A percentile compares a stretch with the other conserved stretches of the same genome.
Conservation (phyloP, 2,888 invertebrate species). For the Limenitis camilla region DNA sequence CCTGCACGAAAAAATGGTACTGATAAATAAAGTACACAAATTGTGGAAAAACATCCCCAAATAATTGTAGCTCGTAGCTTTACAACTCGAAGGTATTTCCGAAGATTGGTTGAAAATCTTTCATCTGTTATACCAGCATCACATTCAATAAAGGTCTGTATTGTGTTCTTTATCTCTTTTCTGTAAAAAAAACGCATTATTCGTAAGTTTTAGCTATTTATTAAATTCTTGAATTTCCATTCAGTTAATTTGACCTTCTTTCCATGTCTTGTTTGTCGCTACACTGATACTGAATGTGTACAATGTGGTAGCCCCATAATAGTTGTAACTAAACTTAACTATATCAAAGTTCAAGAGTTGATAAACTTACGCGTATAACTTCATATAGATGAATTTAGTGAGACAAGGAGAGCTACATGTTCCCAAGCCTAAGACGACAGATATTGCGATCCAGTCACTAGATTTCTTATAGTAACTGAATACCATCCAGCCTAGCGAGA, state of each 20-base stretch:
- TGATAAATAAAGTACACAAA: background rate
- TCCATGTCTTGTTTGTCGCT: no score
- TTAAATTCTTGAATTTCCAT: no score
- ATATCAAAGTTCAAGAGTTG: no score
- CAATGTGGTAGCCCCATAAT: no score
- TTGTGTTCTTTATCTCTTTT: slow-evolving; percentile 31
- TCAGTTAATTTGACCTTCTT: no score
- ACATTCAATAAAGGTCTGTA: slow-evolving; percentile 31
- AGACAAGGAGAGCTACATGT: no score
- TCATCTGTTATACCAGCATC: slow-evolving; percentile 28
- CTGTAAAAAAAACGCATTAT: slow-evolving; percentile 25
- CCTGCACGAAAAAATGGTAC: no score
- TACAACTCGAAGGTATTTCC: background rate
- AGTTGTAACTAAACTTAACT: no score
- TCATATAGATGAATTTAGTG: no score
- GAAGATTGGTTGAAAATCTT: background rate
- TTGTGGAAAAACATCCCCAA: background rate
- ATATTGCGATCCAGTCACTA: slow-evolving; percentile 30
- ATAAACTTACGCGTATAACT: no score
- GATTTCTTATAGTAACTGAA: slow-evolving; percentile 33
- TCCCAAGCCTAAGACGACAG: background rate
- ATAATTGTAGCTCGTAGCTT: background rate
- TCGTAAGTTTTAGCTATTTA: no score
- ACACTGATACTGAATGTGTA: no score
- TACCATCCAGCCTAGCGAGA: slow-evolving; percentile 40